phyloP scores from a whole-genome alignment of 2,888 invertebrate genomes.

The Mycalesis mineus region DNA sequence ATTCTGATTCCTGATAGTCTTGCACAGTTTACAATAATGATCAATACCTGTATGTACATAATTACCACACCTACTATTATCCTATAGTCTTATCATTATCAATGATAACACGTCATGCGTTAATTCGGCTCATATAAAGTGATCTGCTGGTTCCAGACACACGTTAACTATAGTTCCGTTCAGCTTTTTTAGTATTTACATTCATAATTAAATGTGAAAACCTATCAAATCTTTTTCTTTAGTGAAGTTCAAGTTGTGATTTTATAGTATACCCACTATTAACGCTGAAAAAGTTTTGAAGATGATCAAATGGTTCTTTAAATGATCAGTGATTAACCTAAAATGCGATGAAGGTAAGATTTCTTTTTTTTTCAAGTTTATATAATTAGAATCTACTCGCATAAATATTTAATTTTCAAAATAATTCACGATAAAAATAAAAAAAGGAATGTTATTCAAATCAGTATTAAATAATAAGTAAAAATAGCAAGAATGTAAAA shows the following conservation, averaged over 20 bases:
- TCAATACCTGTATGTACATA: constrained; percentile 11
- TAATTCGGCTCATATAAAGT: constrained; percentile 63
- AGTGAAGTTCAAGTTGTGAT: background rate
- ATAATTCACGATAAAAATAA: too few species aligned
- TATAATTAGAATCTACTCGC: too few species aligned
- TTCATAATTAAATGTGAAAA: background rate
- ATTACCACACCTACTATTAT: constrained; percentile 20
- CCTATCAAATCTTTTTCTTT: background rate
- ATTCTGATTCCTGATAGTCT: background rate
- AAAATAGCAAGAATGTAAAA: too few species aligned
- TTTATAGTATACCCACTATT: background rate
- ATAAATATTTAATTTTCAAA: too few species aligned
- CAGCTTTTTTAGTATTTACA: constrained; percentile 10
- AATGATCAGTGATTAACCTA: too few species aligned
- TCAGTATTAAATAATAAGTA: too few species aligned
- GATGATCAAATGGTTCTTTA: too few species aligned
- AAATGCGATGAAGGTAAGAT: too few species aligned
- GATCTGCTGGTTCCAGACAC: constrained; percentile 42
- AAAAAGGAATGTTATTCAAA: too few species aligned
- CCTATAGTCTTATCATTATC: constrained; percentile 42
- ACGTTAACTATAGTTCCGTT: constrained; percentile 35
- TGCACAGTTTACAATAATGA: constrained; percentile 11
- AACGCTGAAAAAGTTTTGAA: background rate
- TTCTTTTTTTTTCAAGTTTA: too few species aligned
- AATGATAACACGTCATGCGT: constrained; percentile 59